Evolutionary conservation across 2,888 invertebrate species (phyloP).

Genomic region (Beris chalybata): DNA sequence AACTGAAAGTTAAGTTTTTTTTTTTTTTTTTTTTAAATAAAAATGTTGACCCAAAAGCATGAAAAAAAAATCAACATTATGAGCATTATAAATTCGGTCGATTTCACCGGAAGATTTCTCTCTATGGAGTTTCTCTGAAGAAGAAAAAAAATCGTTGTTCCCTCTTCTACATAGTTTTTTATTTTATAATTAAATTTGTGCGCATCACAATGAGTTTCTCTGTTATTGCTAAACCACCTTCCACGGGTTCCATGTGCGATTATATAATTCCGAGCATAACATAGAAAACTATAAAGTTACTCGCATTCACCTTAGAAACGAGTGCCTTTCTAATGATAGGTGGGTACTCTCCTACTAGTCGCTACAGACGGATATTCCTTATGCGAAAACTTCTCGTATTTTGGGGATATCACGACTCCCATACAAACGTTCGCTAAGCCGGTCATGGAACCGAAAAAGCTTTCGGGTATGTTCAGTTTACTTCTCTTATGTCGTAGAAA

Average conservation of each 20-base stretch:
- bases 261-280: slow-evolving; percentile 18
- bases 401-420: too few relatives aligned
- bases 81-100: slow-evolving; percentile 7
- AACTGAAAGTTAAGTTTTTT: too few relatives aligned
- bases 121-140: slow-evolving; percentile 10
- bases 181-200: slow-evolving; percentile 6
- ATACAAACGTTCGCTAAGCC: too few relatives aligned
- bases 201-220: not conserved
- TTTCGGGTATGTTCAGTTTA: not conserved
- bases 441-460: too few relatives aligned
- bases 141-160: not conserved
- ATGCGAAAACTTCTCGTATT: too few relatives aligned
- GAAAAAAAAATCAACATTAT: not conserved
- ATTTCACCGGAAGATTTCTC: slow-evolving; percentile 28
- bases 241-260: slow-evolving; percentile 2
- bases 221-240: slow-evolving; percentile 8
- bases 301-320: slow-evolving; percentile 20
- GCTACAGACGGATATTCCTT: too few relatives aligned
- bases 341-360: too few relatives aligned
- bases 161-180: slow-evolving; percentile 2
- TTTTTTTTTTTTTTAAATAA: too few relatives aligned
- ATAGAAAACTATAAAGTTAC: slow-evolving; percentile 4
- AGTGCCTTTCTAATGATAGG: slow-evolving; percentile 18
- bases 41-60: not conserved
- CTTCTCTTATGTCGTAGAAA: slow-evolving; percentile 18